Base-by-base conservation (phyloP, 2,113 vertebrate genomes). In the Tupaia tana region DNA sequence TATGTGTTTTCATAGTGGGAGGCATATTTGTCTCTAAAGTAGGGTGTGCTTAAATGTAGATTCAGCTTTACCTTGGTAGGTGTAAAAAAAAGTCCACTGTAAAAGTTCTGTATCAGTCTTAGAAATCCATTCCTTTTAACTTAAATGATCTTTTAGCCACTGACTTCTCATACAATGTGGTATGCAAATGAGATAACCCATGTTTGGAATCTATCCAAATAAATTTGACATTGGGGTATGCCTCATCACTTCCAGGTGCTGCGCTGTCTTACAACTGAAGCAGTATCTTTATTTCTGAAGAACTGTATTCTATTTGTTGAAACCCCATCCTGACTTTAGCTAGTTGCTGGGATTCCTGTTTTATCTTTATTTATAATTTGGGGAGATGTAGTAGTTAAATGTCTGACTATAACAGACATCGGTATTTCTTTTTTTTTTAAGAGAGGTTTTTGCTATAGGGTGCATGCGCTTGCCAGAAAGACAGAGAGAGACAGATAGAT, bases 281-380 rank as follows among this genome's bases (percentile, higher is more conserved):
- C 20, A 52, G 25, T 43, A 16, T 79, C 58, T 93, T 89, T 64
- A 82, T 91, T 89, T 93, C 59, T 95, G 52, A 80, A 80, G 66
- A 91, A 31, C 25, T 58, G 0, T n/a, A 1, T 43, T 43, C 43
- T 87, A 19, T 88, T 78, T 81, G 74, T 78, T 22, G 15, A 89
- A 94, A 79, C 0, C 14, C 10, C 59, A 75, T 54, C 24, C 64
- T 58, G 61, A 89, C 77, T 93, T 96, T 90, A 84, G 25, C 67
- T 84, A 70, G 18, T 66, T 93, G 54, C 9, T 20, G 20, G 8
- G n/a, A 87, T 95, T 95, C 13, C 61, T 74, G 0, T 73, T 86
- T 81, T 83, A 63, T 69, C 25, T 90, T 3, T 52, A 54, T 54
- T 22, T 91, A 54, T 91, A 83, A 43, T 3, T 61, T 63, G 82